Conservation (phyloP, 2,113 vertebrate species). For the Mesitornis unicolor region DNA sequence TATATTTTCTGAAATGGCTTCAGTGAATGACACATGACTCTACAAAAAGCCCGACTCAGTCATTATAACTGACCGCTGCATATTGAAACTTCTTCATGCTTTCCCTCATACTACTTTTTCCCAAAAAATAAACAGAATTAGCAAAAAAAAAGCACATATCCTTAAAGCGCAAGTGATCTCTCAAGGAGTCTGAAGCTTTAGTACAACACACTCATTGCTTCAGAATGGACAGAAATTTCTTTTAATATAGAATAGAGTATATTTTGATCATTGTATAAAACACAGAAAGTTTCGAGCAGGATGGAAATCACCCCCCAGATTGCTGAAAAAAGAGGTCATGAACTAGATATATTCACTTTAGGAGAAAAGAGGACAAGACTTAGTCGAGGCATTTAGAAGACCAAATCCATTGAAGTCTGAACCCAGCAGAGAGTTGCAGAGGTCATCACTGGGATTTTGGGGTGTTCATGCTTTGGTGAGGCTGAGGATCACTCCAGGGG, state of each 20-base stretch:
- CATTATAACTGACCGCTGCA: background rate
- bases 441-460: background rate
- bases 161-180: background rate
- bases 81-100: background rate
- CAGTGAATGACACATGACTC: background rate
- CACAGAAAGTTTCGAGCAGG: background rate
- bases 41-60: background rate
- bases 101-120: background rate
- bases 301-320: too few species aligned
- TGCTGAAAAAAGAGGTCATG: background rate
- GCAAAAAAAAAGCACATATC: background rate
- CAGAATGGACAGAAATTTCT: background rate
- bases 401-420: background rate
- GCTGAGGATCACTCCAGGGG: accelerated
- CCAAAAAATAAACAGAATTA: background rate
- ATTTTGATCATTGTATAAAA: background rate
- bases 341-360: background rate
- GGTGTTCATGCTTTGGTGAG: accelerated
- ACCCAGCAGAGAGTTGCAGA: background rate
- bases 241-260: background rate
- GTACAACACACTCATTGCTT: background rate
- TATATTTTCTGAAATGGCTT: background rate
- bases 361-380: background rate
- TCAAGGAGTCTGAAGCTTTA: background rate
- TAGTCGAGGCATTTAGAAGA: background rate